These are phyloP conservation scores for Lonchura striata DNA, from an alignment of 2,113 vertebrate species.

Conservation along the genomic window DNA sequence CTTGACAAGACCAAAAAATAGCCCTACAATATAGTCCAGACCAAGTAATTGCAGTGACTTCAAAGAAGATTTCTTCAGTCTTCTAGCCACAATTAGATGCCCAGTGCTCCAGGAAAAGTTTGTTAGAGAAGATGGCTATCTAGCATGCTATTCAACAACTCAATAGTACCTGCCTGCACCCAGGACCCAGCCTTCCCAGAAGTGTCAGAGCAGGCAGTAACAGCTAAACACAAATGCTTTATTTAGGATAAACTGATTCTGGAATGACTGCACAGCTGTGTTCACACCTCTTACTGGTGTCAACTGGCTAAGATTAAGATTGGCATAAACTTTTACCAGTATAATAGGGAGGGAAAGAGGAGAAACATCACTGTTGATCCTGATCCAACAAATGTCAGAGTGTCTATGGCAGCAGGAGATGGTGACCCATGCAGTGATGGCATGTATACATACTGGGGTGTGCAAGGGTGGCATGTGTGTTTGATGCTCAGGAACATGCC, in stretches of 20 bases:
- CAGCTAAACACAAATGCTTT: neutral
- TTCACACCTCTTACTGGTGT: neutral
- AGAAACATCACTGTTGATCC: neutral
- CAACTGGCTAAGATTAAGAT: neutral
- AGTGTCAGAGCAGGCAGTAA: neutral
- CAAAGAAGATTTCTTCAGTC: neutral
- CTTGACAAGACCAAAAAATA: neutral
- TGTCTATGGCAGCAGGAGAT: neutral
- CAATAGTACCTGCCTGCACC: neutral
- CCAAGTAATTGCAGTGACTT: neutral
- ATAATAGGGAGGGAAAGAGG: neutral
- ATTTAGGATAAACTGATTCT: neutral
- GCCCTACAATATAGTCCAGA: neutral
- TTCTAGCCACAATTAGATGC: neutral
- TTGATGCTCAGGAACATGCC: neutral
- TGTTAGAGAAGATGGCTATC: neutral
- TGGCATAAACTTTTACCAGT: neutral
- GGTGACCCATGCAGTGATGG: neutral
- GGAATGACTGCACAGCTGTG: neutral
- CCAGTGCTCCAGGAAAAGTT: neutral
- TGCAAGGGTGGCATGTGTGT: neutral
- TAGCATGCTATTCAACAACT: fast-evolving
- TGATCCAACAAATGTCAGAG: neutral
- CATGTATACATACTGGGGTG: fast-evolving
- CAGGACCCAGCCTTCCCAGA: neutral